Evolutionary conservation across 2,797 vertebrate species (phyloP).

Genomic region (Loris lydekkerianus): DNA sequence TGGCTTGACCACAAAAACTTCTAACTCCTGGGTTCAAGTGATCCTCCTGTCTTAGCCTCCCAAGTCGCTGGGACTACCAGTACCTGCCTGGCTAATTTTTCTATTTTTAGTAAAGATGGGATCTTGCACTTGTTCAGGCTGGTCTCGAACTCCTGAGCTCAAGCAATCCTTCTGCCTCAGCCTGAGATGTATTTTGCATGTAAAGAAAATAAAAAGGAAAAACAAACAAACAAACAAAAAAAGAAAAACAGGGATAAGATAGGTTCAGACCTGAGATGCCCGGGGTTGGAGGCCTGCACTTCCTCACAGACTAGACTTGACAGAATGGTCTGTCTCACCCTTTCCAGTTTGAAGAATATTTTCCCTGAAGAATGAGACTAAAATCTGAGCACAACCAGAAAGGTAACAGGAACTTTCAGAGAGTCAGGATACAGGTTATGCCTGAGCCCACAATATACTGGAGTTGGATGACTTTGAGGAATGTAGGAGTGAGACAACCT

Average conservation of each 20-base stretch:
- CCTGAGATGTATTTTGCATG: not conserved
- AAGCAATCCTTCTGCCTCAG: not conserved
- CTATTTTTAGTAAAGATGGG: no score
- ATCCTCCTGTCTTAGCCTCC: no score
- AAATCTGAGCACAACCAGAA: not conserved
- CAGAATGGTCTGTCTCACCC: not conserved
- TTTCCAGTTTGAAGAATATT: not conserved
- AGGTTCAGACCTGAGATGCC: not conserved
- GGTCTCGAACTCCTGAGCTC: no score
- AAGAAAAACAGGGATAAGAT: not conserved
- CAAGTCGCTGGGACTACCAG: no score
- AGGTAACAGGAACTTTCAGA: not conserved
- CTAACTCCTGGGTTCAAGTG: no score
- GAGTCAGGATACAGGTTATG: not conserved
- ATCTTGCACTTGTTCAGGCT: no score
- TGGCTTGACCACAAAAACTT: no score
- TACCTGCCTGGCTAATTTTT: no score
- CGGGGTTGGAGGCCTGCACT: fast-evolving
- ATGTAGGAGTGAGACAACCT: not conserved
- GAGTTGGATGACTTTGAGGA: not conserved
- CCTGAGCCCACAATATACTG: not conserved
- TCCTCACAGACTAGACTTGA: not conserved
- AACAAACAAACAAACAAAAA: not conserved
- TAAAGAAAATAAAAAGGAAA: not conserved
- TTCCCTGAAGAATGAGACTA: not conserved